These are phyloP conservation scores for Heliconius hewitsoni DNA, from an alignment of 1,140 invertebrate genomes.

Conservation along the genomic window DNA sequence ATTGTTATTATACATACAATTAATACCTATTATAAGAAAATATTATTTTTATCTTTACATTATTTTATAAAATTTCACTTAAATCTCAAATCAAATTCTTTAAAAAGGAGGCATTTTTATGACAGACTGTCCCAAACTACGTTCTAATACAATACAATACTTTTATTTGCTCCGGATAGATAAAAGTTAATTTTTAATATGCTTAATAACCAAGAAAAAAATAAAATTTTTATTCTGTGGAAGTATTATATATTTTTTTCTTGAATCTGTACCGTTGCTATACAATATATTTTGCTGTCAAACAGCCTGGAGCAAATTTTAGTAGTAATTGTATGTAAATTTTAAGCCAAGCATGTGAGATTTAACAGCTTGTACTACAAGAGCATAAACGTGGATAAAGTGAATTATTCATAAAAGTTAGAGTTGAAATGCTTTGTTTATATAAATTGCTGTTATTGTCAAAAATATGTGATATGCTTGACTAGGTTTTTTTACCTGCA, in stretches of 20 bases:
- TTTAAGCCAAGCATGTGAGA: neutral
- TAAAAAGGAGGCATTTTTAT: too few relatives aligned
- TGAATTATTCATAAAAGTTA: conserved; percentile 1
- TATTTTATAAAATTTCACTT: too few relatives aligned
- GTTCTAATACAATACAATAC: too few relatives aligned
- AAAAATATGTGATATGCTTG: too few relatives aligned
- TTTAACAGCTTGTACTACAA: neutral
- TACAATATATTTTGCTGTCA: neutral
- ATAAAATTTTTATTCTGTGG: neutral
- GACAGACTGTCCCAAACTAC: too few relatives aligned
- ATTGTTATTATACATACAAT: too few relatives aligned
- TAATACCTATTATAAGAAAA: too few relatives aligned
- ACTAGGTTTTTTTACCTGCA: too few relatives aligned
- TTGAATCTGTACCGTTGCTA: neutral
- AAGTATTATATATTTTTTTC: neutral
- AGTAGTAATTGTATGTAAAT: neutral
- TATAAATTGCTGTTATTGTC: neutral
- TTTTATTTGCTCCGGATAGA: too few relatives aligned
- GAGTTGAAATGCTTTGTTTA: neutral
- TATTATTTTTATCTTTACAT: too few relatives aligned
- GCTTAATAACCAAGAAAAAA: neutral
- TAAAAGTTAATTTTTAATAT: too few relatives aligned
- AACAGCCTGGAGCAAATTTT: neutral
- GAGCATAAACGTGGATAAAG: neutral
- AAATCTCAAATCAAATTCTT: too few relatives aligned